Evolutionary conservation across 1,140 invertebrate species (phyloP).

Genomic region (Sinonovacula constricta): DNA sequence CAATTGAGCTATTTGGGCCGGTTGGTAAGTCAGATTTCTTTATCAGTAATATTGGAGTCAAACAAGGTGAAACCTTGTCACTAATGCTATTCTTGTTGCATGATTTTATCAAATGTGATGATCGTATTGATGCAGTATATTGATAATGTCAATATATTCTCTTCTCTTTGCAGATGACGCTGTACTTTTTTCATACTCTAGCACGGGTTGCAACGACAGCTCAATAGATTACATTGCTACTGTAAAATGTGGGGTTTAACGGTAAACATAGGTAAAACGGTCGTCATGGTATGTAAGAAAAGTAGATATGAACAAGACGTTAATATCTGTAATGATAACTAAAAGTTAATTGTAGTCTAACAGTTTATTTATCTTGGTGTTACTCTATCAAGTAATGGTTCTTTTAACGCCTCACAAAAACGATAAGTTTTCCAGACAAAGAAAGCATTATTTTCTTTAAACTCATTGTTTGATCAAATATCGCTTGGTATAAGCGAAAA

Average conservation of each 20-base stretch:
- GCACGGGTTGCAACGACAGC: neutral
- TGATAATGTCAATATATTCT: neutral
- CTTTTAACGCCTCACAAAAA: neutral
- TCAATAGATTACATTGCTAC: conserved; percentile 1
- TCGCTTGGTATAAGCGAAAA: neutral
- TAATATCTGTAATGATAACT: neutral
- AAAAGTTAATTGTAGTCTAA: neutral
- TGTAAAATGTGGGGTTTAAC: neutral
- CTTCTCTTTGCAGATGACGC: conserved; percentile 12
- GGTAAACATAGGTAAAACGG: conserved; percentile 1
- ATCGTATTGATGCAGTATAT: neutral
- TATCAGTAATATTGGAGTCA: neutral
- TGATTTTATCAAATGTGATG: neutral
- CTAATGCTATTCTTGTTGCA: neutral
- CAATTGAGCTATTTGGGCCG: too few species aligned
- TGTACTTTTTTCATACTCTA: neutral
- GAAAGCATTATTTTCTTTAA: conserved; percentile 4
- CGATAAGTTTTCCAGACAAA: neutral
- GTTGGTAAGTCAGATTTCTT: too few species aligned
- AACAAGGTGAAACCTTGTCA: conserved; percentile 4
- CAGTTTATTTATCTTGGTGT: conserved; percentile 1
- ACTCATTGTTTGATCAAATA: conserved; percentile 6
- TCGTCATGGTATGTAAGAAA: conserved; percentile 4
- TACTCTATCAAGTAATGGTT: conserved; percentile 3
- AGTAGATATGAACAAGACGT: neutral